phyloP scores from a whole-genome alignment of 2,113 vertebrate genomes.

The Zosterops hypoxanthus region DNA sequence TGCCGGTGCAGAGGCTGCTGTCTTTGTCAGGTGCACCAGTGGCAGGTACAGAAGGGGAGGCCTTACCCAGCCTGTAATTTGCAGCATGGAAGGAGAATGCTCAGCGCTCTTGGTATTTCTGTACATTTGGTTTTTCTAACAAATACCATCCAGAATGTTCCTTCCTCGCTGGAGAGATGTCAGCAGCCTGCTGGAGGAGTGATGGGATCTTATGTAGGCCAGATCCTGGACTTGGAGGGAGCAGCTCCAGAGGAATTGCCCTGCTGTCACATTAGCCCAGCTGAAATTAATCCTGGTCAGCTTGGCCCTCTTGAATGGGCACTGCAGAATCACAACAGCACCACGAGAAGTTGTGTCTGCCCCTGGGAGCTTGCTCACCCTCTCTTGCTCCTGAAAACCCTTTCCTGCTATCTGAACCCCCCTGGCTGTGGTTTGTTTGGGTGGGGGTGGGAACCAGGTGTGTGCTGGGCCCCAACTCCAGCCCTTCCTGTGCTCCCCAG shows the following conservation, averaged over 20 bases:
- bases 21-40: neutral
- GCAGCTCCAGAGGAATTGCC: neutral
- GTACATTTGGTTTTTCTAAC: neutral
- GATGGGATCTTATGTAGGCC: neutral
- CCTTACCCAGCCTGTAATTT: neutral
- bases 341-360: neutral
- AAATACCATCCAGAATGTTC: neutral
- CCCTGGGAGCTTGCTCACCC: neutral
- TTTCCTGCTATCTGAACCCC: accelerated
- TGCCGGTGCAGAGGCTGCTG: neutral
- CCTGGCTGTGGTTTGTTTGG: accelerated
- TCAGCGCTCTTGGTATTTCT: neutral
- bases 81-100: neutral
- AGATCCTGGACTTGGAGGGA: neutral
- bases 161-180: neutral
- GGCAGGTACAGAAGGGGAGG: conserved; percentile 3
- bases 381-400: neutral
- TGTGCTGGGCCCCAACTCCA: accelerated
- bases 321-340: accelerated
- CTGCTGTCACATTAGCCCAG: neutral
- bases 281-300: neutral
- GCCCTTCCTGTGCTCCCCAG: accelerated
- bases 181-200: neutral
- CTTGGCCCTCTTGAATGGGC: accelerated
- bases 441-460: accelerated